Base-by-base conservation (phyloP, 2,113 vertebrate species). In the Corapipo altera region DNA sequence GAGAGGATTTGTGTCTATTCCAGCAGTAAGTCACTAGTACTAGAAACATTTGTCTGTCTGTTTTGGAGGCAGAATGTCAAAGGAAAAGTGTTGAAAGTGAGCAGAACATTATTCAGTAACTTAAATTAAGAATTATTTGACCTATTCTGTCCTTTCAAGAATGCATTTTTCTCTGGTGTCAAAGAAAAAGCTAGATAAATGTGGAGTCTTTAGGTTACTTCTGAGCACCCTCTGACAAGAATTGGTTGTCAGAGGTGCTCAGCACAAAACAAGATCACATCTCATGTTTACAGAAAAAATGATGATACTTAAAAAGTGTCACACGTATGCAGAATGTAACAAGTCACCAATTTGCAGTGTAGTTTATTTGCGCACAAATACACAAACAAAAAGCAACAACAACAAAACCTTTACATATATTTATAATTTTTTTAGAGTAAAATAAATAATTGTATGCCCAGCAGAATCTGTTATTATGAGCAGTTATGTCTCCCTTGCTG, bases 401-500 rank as follows among this genome's bases (percentile, higher is more conserved):
- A 43, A 33, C 28, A 71, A 90, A 30, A 0, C 1, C 20, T 37
- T 86, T 58, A 33, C 32, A 86, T 51, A 71, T 18, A 52, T 55
- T 84, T 86, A 59, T 61, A 16, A 20, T 57, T 93, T 92, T 83
- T 88, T 21, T 61, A 64, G 26, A 61, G 13, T 90, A 73, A 91
- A 95, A 76, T 57, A 54, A 90, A 44, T 49, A 71, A 52, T 78
- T 75, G 55, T 71, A 75, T 85, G 35, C 52, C 54, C 54, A 81
- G 46, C 16, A 91, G 52, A 85, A 70, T 46, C n/a, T 58, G n/a
- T 55, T 92, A 48, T 17, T 70, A 66, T 67, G 28, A 88, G n/a
- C 30, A 72, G 85, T 93, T 94, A 39, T 49, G 44, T 92, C 90
- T 96, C 72, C 54, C 81, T 96, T 93, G 71, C 58, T 70, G 72